These are phyloP conservation scores for Hydriomena furcata DNA, from an alignment of 2,888 invertebrate genomes.

Conservation along the genomic window DNA sequence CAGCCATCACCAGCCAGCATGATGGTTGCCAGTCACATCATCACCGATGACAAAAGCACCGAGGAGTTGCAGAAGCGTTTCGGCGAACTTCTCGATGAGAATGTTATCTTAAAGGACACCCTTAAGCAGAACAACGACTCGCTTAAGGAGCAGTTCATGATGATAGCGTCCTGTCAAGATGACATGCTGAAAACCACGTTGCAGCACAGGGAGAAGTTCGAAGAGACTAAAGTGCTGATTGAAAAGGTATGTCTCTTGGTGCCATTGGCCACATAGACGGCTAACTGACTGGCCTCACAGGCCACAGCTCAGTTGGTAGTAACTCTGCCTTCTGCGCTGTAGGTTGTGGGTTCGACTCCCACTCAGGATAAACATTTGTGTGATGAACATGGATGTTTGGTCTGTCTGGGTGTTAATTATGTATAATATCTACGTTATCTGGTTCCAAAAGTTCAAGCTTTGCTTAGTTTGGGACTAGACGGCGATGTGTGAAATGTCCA, in stretches of 20 bases:
- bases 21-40: conserved; percentile 73
- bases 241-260: conserved; percentile 71
- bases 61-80: conserved; percentile 79
- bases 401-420: too few species aligned
- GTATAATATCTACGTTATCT: too few species aligned
- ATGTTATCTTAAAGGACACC: conserved; percentile 83
- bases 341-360: too few species aligned
- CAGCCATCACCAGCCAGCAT: conserved; percentile 74
- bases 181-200: conserved; percentile 82
- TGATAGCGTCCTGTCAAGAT: conserved; percentile 85
- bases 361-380: too few species aligned
- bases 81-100: conserved; percentile 81
- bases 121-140: conserved; percentile 86
- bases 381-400: too few species aligned
- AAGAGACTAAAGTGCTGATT: conserved; percentile 85
- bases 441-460: too few species aligned
- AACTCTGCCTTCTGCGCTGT: too few species aligned
- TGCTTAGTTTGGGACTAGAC: too few species aligned
- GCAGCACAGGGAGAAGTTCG: conserved; percentile 87
- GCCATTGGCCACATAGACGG: too few species aligned
- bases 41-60: conserved; percentile 66
- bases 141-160: conserved; percentile 86
- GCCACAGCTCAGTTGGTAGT: too few species aligned
- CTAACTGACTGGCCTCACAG: neutral
- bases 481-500: too few species aligned